These are phyloP conservation scores for Lumbricus terrestris DNA, from an alignment of 2,888 invertebrate species.

Conservation along the genomic window DNA sequence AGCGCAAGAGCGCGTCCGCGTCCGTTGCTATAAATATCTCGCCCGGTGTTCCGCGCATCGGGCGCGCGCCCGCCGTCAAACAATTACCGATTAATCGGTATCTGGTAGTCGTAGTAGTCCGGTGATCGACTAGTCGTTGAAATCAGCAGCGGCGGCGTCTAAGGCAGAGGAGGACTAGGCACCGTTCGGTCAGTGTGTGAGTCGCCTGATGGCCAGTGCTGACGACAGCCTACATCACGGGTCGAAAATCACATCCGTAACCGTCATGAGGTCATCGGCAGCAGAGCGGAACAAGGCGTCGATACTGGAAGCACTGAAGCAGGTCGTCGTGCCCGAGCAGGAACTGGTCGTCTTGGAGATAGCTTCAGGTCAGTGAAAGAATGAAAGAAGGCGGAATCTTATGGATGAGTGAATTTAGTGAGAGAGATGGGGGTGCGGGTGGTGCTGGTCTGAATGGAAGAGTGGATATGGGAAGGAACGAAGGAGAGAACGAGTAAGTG, in stretches of 20 bases:
- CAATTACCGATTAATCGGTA: too few relatives aligned
- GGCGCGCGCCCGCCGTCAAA: neutral
- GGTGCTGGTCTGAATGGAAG: too few relatives aligned
- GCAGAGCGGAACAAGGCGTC: constrained; percentile 33
- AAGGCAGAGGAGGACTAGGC: too few relatives aligned
- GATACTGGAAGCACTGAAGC: constrained; percentile 28
- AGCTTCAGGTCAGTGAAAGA: constrained; percentile 27
- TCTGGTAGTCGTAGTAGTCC: too few relatives aligned
- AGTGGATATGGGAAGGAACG: too few relatives aligned
- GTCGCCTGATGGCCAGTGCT: neutral
- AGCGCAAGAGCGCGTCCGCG: neutral
- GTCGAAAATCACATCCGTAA: constrained; percentile 26
- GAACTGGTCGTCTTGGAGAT: constrained; percentile 29
- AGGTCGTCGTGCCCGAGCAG: neutral
- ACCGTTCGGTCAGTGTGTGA: too few relatives aligned
- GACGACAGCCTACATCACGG: neutral
- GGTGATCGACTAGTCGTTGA: too few relatives aligned
- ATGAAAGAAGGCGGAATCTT: too few relatives aligned
- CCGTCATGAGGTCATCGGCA: constrained; percentile 32
- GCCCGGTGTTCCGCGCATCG: neutral
- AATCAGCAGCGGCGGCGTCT: too few relatives aligned
- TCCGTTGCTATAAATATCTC: neutral
- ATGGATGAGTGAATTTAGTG: too few relatives aligned
- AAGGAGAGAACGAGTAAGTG: too few relatives aligned
- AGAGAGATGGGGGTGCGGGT: too few relatives aligned